Evolutionary conservation across 2,888 invertebrate genomes (phyloP).

Genomic region (Pseudococcus jackbeardsleyi): DNA sequence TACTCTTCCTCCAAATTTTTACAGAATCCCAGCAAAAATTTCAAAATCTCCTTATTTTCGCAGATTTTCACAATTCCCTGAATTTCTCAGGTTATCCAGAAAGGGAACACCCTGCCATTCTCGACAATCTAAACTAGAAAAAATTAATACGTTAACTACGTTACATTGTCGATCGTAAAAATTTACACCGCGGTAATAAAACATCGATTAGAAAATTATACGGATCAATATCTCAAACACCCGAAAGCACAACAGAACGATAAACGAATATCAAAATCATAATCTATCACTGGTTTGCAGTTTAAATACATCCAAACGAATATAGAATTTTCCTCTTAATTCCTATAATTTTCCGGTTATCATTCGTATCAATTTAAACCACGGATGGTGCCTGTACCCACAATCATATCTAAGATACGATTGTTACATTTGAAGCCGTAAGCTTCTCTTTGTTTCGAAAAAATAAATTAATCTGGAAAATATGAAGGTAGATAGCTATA

Average conservation of each 20-base stretch:
- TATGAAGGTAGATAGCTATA: background rate
- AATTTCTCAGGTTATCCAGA: too few relatives aligned
- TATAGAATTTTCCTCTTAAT: background rate
- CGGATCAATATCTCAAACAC: conserved; percentile 28
- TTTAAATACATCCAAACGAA: background rate
- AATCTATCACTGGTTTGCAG: background rate
- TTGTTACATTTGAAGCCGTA: background rate
- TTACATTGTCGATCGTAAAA: background rate
- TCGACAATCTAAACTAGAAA: background rate
- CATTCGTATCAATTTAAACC: conserved; percentile 17
- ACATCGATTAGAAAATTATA: conserved; percentile 39
- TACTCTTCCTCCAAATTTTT: too few relatives aligned
- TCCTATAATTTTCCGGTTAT: conserved; percentile 40
- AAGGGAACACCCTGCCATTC: background rate
- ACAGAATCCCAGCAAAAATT: too few relatives aligned
- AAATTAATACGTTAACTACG: background rate
- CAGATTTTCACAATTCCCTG: too few relatives aligned
- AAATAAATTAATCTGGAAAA: conserved; percentile 35
- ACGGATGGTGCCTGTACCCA: background rate
- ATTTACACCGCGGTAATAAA: background rate
- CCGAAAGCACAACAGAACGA: background rate
- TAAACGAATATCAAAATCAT: background rate
- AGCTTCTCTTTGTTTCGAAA: conserved; percentile 6
- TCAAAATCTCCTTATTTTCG: too few relatives aligned
- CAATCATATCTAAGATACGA: background rate